phyloP scores from a whole-genome alignment of 2,797 vertebrate genomes.

The Sebastes minor region DNA sequence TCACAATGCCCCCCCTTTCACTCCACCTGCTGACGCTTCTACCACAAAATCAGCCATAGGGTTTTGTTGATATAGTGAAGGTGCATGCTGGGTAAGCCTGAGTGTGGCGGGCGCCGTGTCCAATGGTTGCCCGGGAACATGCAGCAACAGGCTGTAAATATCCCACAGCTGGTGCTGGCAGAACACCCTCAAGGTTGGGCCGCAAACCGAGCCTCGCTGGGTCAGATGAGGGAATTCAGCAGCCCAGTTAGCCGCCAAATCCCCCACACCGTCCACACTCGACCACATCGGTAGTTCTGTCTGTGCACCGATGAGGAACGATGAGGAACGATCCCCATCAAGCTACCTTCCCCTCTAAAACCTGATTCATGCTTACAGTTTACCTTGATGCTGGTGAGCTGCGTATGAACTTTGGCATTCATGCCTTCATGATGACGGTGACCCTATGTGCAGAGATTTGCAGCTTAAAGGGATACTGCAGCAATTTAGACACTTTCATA shows the following conservation, averaged over 20 bases:
- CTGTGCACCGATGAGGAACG: constrained; percentile 8
- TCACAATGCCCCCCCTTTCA: constrained; percentile 8
- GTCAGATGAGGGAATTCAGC: constrained; percentile 64
- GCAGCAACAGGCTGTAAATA: constrained; percentile 84
- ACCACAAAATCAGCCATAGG: constrained; percentile 7
- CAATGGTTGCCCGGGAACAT: constrained; percentile 70
- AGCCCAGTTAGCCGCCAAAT: constrained; percentile 41
- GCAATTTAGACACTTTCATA: neutral
- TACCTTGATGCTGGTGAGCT: neutral
- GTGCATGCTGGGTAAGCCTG: constrained; percentile 30
- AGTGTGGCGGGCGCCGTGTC: constrained; percentile 47
- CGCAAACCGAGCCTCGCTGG: constrained; percentile 64
- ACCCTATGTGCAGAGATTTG: neutral
- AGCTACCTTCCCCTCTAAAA: neutral
- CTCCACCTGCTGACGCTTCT: constrained; percentile 55
- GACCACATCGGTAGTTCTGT: neutral
- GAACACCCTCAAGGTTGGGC: constrained; percentile 82
- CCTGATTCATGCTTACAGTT: neutral
- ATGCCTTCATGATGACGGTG: constrained; percentile 22
- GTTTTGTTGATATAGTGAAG: constrained; percentile 41
- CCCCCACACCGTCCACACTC: neutral
- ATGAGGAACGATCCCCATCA: neutral
- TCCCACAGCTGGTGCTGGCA: constrained; percentile 83
- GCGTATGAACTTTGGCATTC: constrained; percentile 39
- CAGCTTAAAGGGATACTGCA: neutral